Evolutionary conservation across 2,888 invertebrate species (phyloP).

Genomic region (Microctonus hyperodae): DNA sequence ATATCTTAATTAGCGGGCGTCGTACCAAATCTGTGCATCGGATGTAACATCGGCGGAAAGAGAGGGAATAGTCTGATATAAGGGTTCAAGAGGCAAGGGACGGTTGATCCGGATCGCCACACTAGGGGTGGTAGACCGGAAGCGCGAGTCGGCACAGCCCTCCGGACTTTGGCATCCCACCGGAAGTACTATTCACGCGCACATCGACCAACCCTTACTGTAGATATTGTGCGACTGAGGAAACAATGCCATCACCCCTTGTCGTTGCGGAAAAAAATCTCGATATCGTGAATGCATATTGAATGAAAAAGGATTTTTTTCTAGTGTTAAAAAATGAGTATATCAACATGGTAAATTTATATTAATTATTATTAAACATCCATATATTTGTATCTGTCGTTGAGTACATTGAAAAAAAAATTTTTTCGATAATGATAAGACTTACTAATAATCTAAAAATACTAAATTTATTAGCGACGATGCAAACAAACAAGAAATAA

Average conservation of each 20-base stretch:
- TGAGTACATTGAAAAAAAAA: too few relatives aligned
- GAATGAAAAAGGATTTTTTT: too few relatives aligned
- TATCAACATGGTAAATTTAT: too few relatives aligned
- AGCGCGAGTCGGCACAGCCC: slow-evolving; percentile 60
- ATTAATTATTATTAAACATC: too few relatives aligned
- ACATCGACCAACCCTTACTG: slow-evolving; percentile 37
- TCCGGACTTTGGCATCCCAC: slow-evolving; percentile 60
- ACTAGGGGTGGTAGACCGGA: slow-evolving; percentile 55
- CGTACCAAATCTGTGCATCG: slow-evolving; percentile 39
- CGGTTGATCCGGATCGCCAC: slow-evolving; percentile 28
- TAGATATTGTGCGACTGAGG: slow-evolving; percentile 48
- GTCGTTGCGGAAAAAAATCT: background rate
- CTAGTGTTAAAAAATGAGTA: too few relatives aligned
- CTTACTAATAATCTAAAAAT: too few relatives aligned
- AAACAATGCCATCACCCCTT: slow-evolving; percentile 54
- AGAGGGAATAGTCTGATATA: slow-evolving; percentile 35
- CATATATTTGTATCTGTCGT: too few relatives aligned
- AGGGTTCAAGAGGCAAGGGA: background rate
- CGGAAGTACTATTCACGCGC: slow-evolving; percentile 63
- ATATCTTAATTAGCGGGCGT: slow-evolving; percentile 63
- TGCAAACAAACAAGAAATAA: too few relatives aligned
- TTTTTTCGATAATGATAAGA: too few relatives aligned
- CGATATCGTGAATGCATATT: too few relatives aligned
- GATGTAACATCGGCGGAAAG: slow-evolving; percentile 29
- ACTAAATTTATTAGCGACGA: too few relatives aligned